These are phyloP conservation scores for Coregonus sp. DNA, from an alignment of 2,797 vertebrate genomes.

Conservation along the genomic window DNA sequence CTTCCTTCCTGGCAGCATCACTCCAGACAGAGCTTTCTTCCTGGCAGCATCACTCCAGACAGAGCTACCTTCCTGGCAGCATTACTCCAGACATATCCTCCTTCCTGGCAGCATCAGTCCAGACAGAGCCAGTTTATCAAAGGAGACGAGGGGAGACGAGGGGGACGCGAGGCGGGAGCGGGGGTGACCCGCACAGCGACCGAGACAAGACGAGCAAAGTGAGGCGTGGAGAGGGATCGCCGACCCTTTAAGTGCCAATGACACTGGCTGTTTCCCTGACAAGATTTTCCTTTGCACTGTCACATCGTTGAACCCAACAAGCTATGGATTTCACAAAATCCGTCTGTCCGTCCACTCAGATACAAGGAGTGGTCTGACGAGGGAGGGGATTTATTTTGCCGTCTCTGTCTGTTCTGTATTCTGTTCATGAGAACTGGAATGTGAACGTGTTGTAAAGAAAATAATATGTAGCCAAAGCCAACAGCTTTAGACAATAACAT, in stretches of 20 bases:
- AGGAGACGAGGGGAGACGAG: slow-evolving; percentile 32
- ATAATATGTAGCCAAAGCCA: no score
- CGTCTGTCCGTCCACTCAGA: slow-evolving; percentile 48
- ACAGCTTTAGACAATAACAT: not conserved
- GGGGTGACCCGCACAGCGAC: slow-evolving; percentile 54
- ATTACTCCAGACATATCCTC: no score
- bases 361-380: slow-evolving; percentile 8
- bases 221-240: slow-evolving; percentile 34
- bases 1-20: no score
- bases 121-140: slow-evolving; percentile 58
- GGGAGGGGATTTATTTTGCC: not conserved
- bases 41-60: no score
- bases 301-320: slow-evolving; percentile 44
- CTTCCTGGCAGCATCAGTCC: no score
- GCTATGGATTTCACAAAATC: slow-evolving; percentile 54
- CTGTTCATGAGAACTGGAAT: not conserved
- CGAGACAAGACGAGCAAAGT: slow-evolving; percentile 45
- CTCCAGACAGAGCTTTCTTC: no score
- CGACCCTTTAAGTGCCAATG: slow-evolving; percentile 72
- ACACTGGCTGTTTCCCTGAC: slow-evolving; percentile 75
- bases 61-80: no score
- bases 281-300: slow-evolving; percentile 73
- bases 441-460: no score
- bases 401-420: not conserved
- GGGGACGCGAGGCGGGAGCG: slow-evolving; percentile 34